Base-by-base conservation (phyloP, 2,888 invertebrate genomes). In the Dryobotodes eremita region DNA sequence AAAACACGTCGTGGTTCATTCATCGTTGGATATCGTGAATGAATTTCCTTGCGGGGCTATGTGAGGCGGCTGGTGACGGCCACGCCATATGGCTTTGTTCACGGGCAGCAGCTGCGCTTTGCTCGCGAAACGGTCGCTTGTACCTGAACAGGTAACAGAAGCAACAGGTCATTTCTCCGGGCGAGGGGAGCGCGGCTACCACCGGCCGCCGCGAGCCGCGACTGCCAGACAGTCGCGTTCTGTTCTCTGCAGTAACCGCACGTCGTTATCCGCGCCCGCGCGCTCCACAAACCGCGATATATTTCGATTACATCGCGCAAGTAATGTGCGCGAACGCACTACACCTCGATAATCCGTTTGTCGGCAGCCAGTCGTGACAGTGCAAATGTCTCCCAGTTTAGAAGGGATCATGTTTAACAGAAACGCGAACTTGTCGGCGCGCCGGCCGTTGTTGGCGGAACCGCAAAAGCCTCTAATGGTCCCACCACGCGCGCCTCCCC, bases 381-480 rank as follows among this genome's bases (percentile, higher is more conserved):
- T 93, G 93, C 96, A 92, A 95, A 97, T 97, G 97, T 96, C 97
- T 94, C 97, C 96, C 90, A 97, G 96, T 84, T 92, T 97, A 90
- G 97, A 97, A 93, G 96, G 95, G 90, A 95, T 95, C 92, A 97
- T 97, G 97, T 97, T 97, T 91, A 97, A 96, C 93, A 95, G 97
- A 95, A 96, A 94, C 93, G 93, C 95, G 88, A 95, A 95, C 91
- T 93, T 96, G 93, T 97, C 97, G 86, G 95, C 95, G 92, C 95
- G 97, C 83, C 95, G 96, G 91, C 97, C 96, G 91, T 92, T 97
- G 92, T 94, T 97, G 90, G 96, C 96, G 90, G 97, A 96, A 92
- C 95, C 96, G 91, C 96, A 96, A 93, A 96, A 95, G 94, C 93
- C 96, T 92, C 87, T 95, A 87, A 91, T 96, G 91, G 92, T 96